These are phyloP conservation scores for Thaumatotibia leucotreta DNA, from an alignment of 1,140 invertebrate species.

Conservation along the genomic window DNA sequence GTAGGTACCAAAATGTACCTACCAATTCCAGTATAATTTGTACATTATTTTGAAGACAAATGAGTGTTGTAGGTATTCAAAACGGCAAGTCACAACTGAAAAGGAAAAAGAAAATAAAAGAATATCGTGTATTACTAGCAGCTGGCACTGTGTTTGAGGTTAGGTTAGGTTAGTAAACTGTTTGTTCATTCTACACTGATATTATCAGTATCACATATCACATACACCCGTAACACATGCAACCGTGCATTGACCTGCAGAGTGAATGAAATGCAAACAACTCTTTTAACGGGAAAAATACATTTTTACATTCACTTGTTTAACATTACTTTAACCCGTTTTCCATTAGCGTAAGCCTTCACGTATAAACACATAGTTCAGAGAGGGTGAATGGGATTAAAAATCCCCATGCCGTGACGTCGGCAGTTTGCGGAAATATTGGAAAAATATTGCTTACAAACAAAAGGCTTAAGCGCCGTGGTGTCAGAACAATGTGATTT, in stretches of 20 bases:
- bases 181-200: not conserved
- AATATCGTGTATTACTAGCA: too few species aligned
- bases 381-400: not conserved
- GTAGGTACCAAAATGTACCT: too few species aligned
- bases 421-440: slow-evolving; percentile 10
- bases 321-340: not conserved
- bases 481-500: not conserved
- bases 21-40: too few species aligned
- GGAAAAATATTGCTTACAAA: not conserved
- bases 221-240: not conserved
- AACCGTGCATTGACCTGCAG: not conserved
- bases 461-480: not conserved
- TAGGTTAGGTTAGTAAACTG: not conserved
- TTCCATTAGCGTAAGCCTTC: not conserved
- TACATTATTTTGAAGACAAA: too few species aligned
- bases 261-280: not conserved
- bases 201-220: not conserved
- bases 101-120: too few species aligned
- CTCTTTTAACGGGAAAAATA: not conserved
- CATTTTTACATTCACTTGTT: not conserved
- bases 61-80: too few species aligned
- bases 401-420: not conserved
- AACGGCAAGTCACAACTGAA: too few species aligned
- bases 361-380: slow-evolving; percentile 4
- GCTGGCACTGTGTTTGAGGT: not conserved